phyloP scores from a whole-genome alignment of 2,888 invertebrate genomes.

The Drosophila cognata region DNA sequence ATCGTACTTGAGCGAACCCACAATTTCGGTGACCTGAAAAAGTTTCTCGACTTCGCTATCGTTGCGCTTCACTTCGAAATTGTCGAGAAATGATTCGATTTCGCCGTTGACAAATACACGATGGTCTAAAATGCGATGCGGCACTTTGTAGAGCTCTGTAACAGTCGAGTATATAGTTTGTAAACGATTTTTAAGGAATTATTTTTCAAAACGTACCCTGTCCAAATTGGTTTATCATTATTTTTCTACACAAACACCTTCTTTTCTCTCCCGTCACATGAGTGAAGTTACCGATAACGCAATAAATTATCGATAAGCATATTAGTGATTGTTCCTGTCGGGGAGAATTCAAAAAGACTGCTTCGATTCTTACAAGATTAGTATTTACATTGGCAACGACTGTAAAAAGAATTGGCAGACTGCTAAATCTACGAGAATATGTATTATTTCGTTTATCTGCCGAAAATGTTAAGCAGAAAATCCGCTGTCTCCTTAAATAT shows the following conservation, averaged over 20 bases:
- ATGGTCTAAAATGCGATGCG: slow-evolving; percentile 94
- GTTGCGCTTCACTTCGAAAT: slow-evolving; percentile 92
- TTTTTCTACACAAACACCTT: slow-evolving; percentile 46
- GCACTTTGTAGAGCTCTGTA: slow-evolving; percentile 92
- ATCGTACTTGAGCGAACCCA: slow-evolving; percentile 91
- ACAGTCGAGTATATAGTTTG: slow-evolving; percentile 31
- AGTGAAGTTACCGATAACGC: slow-evolving; percentile 32
- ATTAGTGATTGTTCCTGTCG: slow-evolving; percentile 1
- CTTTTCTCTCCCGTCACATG: slow-evolving; percentile 62
- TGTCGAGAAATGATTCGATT: slow-evolving; percentile 92
- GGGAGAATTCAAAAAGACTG: neutral
- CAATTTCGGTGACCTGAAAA: slow-evolving; percentile 90
- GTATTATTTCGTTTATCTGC: neutral
- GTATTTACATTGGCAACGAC: neutral
- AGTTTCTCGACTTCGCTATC: slow-evolving; percentile 93
- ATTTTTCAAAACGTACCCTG: slow-evolving; percentile 46
- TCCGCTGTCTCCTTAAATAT: no score
- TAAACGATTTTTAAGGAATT: neutral
- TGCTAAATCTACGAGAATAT: neutral
- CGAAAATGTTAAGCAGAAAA: neutral
- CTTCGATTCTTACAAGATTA: neutral
- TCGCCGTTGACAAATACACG: slow-evolving; percentile 94
- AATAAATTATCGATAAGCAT: slow-evolving; percentile 15
- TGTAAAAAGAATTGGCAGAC: neutral
- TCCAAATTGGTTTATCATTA: slow-evolving; percentile 74